These are phyloP conservation scores for Clamator glandarius DNA, from an alignment of 2,797 vertebrate genomes.

Conservation along the genomic window DNA sequence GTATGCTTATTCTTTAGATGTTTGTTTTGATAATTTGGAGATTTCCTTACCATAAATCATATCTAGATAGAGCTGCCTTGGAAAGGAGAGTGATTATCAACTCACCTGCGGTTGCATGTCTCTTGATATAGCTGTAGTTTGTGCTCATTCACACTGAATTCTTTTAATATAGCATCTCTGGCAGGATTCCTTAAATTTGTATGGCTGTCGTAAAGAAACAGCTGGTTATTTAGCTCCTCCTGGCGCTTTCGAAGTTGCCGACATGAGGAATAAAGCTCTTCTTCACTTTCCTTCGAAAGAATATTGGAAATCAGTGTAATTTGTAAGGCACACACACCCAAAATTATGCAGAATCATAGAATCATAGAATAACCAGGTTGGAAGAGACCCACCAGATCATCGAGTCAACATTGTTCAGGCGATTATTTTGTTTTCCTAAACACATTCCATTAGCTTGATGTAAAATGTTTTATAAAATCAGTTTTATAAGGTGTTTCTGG, in stretches of 20 bases:
- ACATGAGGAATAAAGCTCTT: constrained; percentile 94
- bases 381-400: no score
- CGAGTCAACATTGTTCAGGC: no score
- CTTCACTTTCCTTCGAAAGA: constrained; percentile 83
- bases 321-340: not conserved
- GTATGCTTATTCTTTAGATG: not conserved
- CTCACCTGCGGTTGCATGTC: constrained; percentile 82
- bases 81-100: not conserved
- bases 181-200: constrained; percentile 76
- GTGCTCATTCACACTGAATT: constrained; percentile 83
- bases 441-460: not conserved
- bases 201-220: constrained; percentile 89
- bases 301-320: not conserved
- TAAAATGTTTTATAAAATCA: not conserved
- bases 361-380: no score
- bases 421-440: not conserved
- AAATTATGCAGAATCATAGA: not conserved
- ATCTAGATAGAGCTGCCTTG: not conserved
- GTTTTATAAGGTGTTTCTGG: no score
- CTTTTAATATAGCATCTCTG: constrained; percentile 81
- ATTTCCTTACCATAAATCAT: not conserved
- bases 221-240: constrained; percentile 82
- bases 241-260: constrained; percentile 87
- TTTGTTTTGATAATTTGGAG: not conserved
- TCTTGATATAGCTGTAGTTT: constrained; percentile 82